Evolutionary conservation across 2,888 invertebrate genomes (phyloP), one percentile per base, ranked within the genome.

Genomic region (Psococerastis gibbosa): DNA sequence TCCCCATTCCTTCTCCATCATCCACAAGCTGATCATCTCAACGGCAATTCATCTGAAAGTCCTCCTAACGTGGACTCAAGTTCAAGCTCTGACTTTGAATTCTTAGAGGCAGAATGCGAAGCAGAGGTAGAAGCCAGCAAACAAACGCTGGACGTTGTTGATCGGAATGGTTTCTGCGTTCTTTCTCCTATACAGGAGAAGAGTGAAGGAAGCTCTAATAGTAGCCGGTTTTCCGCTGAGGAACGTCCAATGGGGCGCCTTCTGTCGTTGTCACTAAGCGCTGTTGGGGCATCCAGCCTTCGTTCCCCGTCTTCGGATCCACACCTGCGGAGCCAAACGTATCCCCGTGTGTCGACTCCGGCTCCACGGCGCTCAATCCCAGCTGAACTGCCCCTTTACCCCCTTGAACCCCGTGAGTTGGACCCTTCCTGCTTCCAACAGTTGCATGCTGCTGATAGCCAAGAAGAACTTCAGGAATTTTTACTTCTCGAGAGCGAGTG

Each of bases 381-480:
- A 35, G 32, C 35, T n/a, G 20, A 18, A 11, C 27, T 9, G 18
- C 20, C 22, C 2, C 60, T 67, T 58, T 70, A 67, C 54, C 70
- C 69, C 1, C 52, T 71, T 41, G 70, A 72, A 52, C 71, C 71
- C 1, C 56, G 70, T 47, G 71, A 71, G 56, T 59, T 73, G 42
- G 71, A 72, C 51, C 63, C 70, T 2, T 65, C 65, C 44, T 62
- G 60, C 20, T 71, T 67, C 49, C 67, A 66, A 45, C 71, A 72
- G 53, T 55, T 72, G 13, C 71, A 72, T 50, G 69, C 67, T 1
- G 69, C 69, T 3, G 70, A 72, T 48, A 71, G 70, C 52, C 69
- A 70, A 50, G 71, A 73, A 51, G 71, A 73, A 49, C 57, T 73
- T 31, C 70, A 71, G 51, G 71, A 73, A 54, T 73, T 73, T 56